phyloP scores from a whole-genome alignment of 2,797 vertebrate genomes.

The Pipistrellus kuhlii region DNA sequence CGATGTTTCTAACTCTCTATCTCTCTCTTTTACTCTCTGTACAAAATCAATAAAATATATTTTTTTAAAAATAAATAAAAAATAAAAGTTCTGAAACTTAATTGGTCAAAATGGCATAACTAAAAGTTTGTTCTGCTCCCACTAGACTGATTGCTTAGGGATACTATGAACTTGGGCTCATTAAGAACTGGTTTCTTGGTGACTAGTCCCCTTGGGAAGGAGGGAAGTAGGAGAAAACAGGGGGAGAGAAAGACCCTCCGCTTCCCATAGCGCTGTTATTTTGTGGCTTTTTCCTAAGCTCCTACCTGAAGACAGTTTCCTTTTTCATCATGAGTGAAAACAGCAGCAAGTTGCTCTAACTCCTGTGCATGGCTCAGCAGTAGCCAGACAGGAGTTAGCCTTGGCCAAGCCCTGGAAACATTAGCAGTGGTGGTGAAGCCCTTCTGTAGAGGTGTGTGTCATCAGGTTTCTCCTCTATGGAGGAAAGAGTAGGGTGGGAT shows the following conservation, averaged over 20 bases:
- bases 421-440: not conserved
- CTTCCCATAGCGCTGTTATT: not conserved
- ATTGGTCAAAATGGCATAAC: constrained; percentile 28
- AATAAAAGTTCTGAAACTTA: constrained; percentile 57
- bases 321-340: not conserved
- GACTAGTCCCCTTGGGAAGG: not conserved
- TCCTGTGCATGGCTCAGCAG: not conserved
- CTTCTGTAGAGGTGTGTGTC: not conserved
- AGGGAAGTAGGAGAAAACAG: not conserved
- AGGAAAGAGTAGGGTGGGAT: not conserved
- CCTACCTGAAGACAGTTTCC: not conserved
- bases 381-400: accelerated
- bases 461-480: not conserved
- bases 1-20: no score
- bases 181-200: constrained; percentile 46
- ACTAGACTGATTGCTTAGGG: constrained; percentile 41
- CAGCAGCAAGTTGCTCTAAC: not conserved
- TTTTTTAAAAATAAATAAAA: no score
- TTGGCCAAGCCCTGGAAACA: accelerated
- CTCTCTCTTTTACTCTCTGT: no score
- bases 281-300: not conserved
- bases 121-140: constrained; percentile 18
- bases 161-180: not conserved
- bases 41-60: no score
- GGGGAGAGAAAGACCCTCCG: not conserved